These are phyloP conservation scores for Parnassius glacialis DNA, from an alignment of 2,888 invertebrate species.

Conservation along the genomic window DNA sequence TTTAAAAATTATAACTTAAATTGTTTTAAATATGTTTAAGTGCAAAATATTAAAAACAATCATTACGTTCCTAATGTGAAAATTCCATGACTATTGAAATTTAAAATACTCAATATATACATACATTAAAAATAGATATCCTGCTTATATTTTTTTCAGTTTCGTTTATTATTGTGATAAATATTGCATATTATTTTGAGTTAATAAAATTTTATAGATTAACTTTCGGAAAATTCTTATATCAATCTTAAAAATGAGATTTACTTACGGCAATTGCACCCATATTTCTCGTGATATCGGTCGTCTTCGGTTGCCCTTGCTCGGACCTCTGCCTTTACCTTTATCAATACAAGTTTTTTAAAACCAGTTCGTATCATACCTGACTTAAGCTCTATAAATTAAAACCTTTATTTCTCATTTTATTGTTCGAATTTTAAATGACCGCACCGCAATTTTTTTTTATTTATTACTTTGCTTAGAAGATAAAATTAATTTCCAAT, in stretches of 20 bases:
- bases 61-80: too few species aligned
- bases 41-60: too few species aligned
- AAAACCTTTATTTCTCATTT: constrained; percentile 22
- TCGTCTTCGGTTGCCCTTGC: constrained; percentile 33
- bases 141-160: too few species aligned
- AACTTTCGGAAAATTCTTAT: too few species aligned
- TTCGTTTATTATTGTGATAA: too few species aligned
- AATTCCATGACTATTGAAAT: too few species aligned
- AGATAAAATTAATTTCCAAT: not conserved
- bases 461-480: constrained; percentile 7
- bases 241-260: not conserved
- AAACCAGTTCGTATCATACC: constrained; percentile 25
- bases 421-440: constrained; percentile 7
- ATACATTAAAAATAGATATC: too few species aligned
- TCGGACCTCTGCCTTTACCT: constrained; percentile 26
- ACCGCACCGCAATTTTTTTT: not conserved
- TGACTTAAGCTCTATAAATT: constrained; percentile 20
- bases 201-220: too few species aligned
- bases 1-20: too few species aligned
- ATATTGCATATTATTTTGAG: too few species aligned
- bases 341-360: constrained; percentile 21
- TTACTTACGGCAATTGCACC: constrained; percentile 68
- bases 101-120: too few species aligned
- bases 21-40: too few species aligned
- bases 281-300: constrained; percentile 41